These are phyloP conservation scores for Eupeodes luniger DNA, from an alignment of 2,888 invertebrate genomes.

Conservation along the genomic window DNA sequence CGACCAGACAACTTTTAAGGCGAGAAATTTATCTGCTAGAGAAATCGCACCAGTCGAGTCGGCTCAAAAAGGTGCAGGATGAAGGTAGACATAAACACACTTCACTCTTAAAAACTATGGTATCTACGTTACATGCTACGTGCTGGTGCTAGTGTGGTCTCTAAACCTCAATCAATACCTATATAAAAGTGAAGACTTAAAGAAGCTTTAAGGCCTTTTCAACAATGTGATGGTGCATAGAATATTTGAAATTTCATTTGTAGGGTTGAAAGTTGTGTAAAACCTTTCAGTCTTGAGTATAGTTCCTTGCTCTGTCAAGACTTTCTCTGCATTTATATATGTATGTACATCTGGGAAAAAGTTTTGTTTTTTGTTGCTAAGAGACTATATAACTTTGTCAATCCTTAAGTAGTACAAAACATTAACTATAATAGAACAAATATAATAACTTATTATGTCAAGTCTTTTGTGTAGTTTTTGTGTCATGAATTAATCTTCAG, in stretches of 20 bases:
- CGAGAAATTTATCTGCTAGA: background rate
- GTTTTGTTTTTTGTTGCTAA: background rate
- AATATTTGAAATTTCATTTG: background rate
- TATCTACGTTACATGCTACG: background rate
- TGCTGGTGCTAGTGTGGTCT: background rate
- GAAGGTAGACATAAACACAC: background rate
- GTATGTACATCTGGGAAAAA: background rate
- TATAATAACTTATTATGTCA: constrained; percentile 34
- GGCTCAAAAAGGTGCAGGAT: background rate
- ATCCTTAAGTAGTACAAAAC: constrained; percentile 8
- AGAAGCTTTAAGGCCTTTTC: too few relatives aligned
- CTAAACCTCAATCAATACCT: background rate
- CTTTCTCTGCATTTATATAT: too few relatives aligned
- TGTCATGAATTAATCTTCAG: constrained; percentile 23
- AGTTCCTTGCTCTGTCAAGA: too few relatives aligned
- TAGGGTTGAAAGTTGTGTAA: background rate
- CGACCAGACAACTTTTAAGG: background rate
- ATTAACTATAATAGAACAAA: constrained; percentile 13
- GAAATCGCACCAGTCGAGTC: background rate
- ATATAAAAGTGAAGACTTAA: background rate
- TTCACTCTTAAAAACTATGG: too few relatives aligned
- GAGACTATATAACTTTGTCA: background rate
- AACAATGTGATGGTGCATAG: background rate
- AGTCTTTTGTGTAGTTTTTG: constrained; percentile 18
- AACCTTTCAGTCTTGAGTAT: background rate